phyloP scores from a whole-genome alignment of 2,797 vertebrate genomes.

The Adelosebastes latens region DNA sequence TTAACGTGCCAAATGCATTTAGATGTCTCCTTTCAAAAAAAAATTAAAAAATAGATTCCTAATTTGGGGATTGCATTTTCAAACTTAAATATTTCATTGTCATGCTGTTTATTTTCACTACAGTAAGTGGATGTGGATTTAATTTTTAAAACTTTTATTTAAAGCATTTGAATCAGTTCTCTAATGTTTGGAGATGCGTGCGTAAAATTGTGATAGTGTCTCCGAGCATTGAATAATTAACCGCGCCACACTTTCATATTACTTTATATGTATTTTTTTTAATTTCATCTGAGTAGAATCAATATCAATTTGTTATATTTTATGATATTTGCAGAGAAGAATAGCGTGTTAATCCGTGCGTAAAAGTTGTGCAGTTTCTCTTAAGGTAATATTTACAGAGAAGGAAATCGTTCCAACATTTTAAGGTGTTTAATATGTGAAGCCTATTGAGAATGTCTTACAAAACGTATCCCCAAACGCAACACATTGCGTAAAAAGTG shows the following conservation, averaged over 20 bases:
- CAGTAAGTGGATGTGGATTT: neutral
- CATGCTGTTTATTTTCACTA: neutral
- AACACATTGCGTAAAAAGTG: neutral
- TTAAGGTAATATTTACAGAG: neutral
- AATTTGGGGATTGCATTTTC: neutral
- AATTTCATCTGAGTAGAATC: neutral
- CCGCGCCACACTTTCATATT: neutral
- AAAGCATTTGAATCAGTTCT: neutral
- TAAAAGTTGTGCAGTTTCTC: neutral
- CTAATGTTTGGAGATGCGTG: conserved; percentile 18
- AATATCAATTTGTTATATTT: neutral
- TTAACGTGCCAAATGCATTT: neutral
- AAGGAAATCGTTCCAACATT: neutral
- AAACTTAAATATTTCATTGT: neutral
- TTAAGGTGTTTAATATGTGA: neutral
- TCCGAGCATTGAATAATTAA: neutral
- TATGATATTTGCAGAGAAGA: neutral
- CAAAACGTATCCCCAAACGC: neutral
- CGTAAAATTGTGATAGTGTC: conserved; percentile 16
- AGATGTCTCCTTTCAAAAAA: neutral
- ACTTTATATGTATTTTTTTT: neutral
- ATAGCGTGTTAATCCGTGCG: neutral
- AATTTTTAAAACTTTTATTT: neutral
- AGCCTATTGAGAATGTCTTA: neutral
- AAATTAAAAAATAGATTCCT: neutral